Base-by-base conservation (phyloP, 2,113 vertebrate genomes). In the Heterotis niloticus region DNA sequence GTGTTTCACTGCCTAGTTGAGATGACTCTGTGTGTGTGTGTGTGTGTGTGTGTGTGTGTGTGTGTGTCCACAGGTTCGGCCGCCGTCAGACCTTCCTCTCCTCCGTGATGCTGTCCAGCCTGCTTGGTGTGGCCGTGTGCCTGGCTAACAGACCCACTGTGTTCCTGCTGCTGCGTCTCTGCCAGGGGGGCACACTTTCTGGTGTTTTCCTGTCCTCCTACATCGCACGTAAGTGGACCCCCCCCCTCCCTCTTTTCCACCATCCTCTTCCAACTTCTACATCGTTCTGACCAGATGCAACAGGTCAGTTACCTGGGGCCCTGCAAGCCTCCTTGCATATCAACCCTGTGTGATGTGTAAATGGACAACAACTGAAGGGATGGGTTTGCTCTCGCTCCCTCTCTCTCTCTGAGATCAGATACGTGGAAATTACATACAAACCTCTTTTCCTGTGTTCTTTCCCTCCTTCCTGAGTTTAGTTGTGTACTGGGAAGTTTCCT, bases 161-260 rank as follows among this genome's bases (percentile, higher is more conserved):
- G 78, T 92, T 96, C 10, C 88, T 95, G 73, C 77, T 91, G 17
- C 83, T 94, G 0, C 88, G 91, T 44, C 89, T 95, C 81, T 89
- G 88, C 51, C 93, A 94, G 0, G 93, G 94, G 10, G 82, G 87
- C 0, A 65, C 83, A 2, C 90, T 96, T 78, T 94, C 94, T 0
- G 96, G 96, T 0, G 89, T 94, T 17, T 91, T 93, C 83, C 78
- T 98, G 0, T 86, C 94, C 26, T 93, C 96, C 4, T 96, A 94
- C 0, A 87, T 96, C 28, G 81, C 91, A 9, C 88, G 94, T 93
- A 79, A 91, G 93, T 90, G 44, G 28, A n/a, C 72, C 66, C 59
- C 10, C n/a, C 10, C 20, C 24, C 26, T 28, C 16, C 26, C 5
- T 18, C 60, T 17, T 10, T 34, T 56, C 65, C 54, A 7, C 44